phyloP scores from a whole-genome alignment of 1,140 invertebrate species.

The Drosophila bipectinata region DNA sequence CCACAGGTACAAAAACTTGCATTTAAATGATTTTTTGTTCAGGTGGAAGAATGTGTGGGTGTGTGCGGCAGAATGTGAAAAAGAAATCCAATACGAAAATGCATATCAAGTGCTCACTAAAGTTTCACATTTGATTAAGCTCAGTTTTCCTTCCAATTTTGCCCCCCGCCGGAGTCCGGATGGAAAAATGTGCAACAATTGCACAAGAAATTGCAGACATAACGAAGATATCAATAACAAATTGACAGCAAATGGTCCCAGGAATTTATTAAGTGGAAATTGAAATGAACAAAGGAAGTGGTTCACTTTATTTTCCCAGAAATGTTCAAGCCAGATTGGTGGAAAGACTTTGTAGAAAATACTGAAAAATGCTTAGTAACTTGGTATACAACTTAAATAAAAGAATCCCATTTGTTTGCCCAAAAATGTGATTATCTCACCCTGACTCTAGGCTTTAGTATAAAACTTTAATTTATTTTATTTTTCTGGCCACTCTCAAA shows the following conservation, averaged over 20 bases:
- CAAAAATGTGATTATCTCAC: conserved; percentile 18
- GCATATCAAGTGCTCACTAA: conserved; percentile 28
- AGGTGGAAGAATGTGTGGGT: conserved; percentile 16
- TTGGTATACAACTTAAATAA: neutral
- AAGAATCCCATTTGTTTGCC: neutral
- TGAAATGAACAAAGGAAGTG: conserved; percentile 18
- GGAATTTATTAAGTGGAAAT: conserved; percentile 35
- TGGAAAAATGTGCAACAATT: conserved; percentile 4
- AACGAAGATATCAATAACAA: conserved; percentile 29
- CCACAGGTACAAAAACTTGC: neutral
- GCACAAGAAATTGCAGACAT: conserved; percentile 11
- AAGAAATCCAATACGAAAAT: conserved; percentile 29
- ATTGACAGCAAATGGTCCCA: conserved; percentile 26
- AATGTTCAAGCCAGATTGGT: neutral
- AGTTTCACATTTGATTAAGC: conserved; percentile 58
- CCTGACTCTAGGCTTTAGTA: conserved; percentile 5
- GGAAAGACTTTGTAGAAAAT: too few species aligned
- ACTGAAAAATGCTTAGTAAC: neutral
- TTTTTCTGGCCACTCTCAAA: conserved; percentile 30
- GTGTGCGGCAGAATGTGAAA: conserved; percentile 1
- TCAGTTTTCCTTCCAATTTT: conserved; percentile 7
- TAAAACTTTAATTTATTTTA: conserved; percentile 22
- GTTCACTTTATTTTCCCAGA: neutral
- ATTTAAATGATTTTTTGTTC: neutral
- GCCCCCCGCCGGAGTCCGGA: neutral